These are phyloP conservation scores for Sarcophaga subvicina DNA, from an alignment of 2,888 invertebrate genomes.

Conservation along the genomic window DNA sequence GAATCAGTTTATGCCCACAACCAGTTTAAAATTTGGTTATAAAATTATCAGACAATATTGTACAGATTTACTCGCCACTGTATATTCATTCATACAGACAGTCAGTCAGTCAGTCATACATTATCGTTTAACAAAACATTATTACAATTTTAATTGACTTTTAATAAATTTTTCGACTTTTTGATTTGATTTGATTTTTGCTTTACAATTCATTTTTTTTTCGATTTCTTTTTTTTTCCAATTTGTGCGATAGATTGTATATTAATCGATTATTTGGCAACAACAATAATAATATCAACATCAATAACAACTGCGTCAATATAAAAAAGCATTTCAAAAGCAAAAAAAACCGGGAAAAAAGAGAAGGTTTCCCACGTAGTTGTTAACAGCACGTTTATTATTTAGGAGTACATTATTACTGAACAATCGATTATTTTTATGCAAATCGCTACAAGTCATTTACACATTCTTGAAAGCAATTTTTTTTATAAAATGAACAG, in stretches of 20 bases:
- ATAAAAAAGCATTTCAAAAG: neutral
- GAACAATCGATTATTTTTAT: too few species aligned
- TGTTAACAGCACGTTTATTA: constrained; percentile 18
- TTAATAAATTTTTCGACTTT: constrained; percentile 58
- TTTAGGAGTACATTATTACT: too few species aligned
- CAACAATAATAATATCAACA: neutral
- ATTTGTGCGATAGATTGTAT: constrained; percentile 34
- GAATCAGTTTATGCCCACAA: too few species aligned
- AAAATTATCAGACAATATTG: too few species aligned
- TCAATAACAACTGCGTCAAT: neutral
- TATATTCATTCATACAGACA: constrained; percentile 20
- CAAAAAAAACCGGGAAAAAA: neutral
- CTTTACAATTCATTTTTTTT: neutral
- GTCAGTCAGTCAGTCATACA: constrained; percentile 29
- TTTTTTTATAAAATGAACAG: too few species aligned
- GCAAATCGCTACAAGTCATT: too few species aligned
- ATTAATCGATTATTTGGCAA: constrained; percentile 50
- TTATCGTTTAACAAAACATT: constrained; percentile 66
- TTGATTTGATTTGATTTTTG: constrained; percentile 7
- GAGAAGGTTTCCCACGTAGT: constrained; percentile 48
- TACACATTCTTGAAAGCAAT: too few species aligned
- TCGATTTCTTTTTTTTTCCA: constrained; percentile 9
- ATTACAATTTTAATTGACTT: constrained; percentile 68
- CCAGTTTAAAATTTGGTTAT: too few species aligned
- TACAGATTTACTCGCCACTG: neutral